Evolutionary conservation across 1,140 invertebrate genomes (phyloP), one percentile per base, ranked within the genome.

Genomic region (Drosophila funebris): DNA sequence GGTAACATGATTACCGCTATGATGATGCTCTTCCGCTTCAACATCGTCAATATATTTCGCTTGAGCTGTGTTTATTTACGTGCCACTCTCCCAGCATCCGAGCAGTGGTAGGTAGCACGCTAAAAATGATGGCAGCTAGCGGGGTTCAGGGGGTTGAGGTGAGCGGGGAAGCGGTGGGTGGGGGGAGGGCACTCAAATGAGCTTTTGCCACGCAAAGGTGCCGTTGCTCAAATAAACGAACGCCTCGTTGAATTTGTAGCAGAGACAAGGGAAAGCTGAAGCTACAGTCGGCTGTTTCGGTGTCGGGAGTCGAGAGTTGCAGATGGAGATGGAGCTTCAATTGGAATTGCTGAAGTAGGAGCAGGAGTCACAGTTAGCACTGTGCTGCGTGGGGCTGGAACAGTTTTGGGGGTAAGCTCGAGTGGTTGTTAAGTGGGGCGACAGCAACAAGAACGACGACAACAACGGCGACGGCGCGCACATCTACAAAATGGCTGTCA

Each of bases 1-100:
- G 88, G 87, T 87, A 90, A 90, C 89, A 90, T 90, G 82, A 90
- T 90, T 90, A 90, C 88, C 88, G 82, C 88, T 90, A 90, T 90
- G 88, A 87, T 90, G 87, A 90, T 79, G 76, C 76, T 84, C 76
- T 88, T 83, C 78, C 84, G 81, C 81, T 85, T 85, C 81, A 85
- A 85, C 81, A 85, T 85, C 81, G 81, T 74, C 81, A 85, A 85
- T 85, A 85, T 85, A 85, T 85, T 85, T 79, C 81, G 81, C 81
- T 85, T 80, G 81, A 85, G 81, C 73, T 85, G 81, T 85, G 81
- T 85, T 85, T 85, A 85, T 85, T 85, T 85, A 85, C 81, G 81
- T 80, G 76, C 61, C 69, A 57, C 9, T 18, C 48, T 13, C 50
- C 20, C 13, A 13, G 2, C 11, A 14, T 1, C 6, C 22, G 3